These are phyloP conservation scores for Calameuta idolon DNA, from an alignment of 2,888 invertebrate genomes.

Conservation along the genomic window DNA sequence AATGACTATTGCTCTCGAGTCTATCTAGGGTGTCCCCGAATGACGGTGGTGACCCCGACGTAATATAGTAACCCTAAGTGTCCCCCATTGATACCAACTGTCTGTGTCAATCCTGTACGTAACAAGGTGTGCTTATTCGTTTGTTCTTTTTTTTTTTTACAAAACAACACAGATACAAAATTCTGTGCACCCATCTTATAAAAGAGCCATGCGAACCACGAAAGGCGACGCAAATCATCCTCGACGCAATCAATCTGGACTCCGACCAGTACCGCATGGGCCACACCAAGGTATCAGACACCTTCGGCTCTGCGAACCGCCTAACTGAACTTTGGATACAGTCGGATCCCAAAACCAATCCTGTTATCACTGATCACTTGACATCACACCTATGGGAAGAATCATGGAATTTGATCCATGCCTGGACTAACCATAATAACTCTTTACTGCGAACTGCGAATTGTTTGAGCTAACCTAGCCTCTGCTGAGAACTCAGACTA, in stretches of 20 bases:
- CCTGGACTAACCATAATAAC: neutral
- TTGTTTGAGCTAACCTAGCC: neutral
- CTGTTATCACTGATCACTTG: neutral
- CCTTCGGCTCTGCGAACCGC: slow-evolving; percentile 37
- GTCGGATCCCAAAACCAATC: neutral
- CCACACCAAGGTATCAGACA: slow-evolving; percentile 88
- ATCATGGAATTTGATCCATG: too few species aligned
- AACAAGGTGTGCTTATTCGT: neutral
- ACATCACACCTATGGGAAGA: neutral
- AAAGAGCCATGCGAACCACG: slow-evolving; percentile 79
- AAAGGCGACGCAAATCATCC: slow-evolving; percentile 86
- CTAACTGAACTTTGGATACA: neutral
- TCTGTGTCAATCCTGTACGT: neutral
- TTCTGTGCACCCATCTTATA: slow-evolving; percentile 94
- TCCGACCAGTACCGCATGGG: slow-evolving; percentile 95
- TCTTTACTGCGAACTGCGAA: neutral
- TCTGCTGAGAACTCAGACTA: neutral
- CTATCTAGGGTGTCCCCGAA: neutral
- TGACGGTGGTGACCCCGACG: neutral
- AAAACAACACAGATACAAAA: slow-evolving; percentile 91
- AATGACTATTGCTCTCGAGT: neutral
- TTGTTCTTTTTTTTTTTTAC: slow-evolving; percentile 18
- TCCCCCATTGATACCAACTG: neutral
- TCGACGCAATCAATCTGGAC: slow-evolving; percentile 87
- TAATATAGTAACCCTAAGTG: neutral